Base-by-base conservation (phyloP, 2,888 invertebrate species). In the Melieria crassipennis region DNA sequence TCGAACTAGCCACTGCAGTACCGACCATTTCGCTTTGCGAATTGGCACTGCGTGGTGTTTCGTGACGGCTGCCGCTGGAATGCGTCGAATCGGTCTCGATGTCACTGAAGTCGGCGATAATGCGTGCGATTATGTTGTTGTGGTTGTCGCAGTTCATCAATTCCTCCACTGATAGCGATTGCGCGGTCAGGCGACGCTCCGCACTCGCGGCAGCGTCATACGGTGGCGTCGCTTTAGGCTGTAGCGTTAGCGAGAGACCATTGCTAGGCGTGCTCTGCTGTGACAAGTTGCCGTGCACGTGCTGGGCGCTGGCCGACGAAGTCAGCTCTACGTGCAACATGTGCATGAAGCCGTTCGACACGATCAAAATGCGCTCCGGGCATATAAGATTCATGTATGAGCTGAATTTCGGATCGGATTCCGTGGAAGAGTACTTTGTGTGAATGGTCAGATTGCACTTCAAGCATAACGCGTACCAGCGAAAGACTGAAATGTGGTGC, bases 391-490 rank as follows among this genome's bases (percentile, higher is more conserved):
- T 92, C 4, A 92, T 90, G 7, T 90, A 89, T 0, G 92, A 92
- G 78, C 91, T 91, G 80, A 93, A 93, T 85, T 90, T 89, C 45
- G 94, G 95, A 79, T 92, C 93, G 65, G 95, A 94, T 60, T 93
- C 92, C n/a, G 94, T 93, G 79, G 95, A 92, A 83, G 95, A 94
- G 85, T 96, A 96, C 83, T 94, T 94, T 78, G 96, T 95, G 87
- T 98, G 97, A 76, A 97, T 91, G 62, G 96, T 95, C 78, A 96
- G 92, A 82, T 96, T 95, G 85, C 98, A 97, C 82, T 93, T 92
- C 71, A 95, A 88, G 84, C 98, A 98, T 78, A 93, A 88, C 81
- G 91, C 90, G 66, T 92, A 89, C 79, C 91, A 90, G 79, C 91
- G 91, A 73, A 88, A 86, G 81, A 88, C 88, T 86, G 85, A n/a